Percentiles rank a stretch among this genome's conserved stretches.
These are phyloP conservation scores for Macroglossus sobrinus DNA, from an alignment of 2,113 vertebrate genomes.

Conservation along the genomic window DNA sequence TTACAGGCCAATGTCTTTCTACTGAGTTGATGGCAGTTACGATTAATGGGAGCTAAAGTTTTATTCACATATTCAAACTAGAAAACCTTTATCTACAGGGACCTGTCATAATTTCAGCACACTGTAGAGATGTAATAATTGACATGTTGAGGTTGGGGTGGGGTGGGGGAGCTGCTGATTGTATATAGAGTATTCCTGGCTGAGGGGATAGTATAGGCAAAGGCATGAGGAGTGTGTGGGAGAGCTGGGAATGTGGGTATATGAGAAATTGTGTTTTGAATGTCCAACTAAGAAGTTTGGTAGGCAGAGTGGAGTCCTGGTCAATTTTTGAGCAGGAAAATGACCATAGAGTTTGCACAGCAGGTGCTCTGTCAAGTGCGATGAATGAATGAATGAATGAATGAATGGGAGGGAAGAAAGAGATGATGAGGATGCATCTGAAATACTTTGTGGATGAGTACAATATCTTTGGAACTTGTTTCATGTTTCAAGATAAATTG, in stretches of 20 bases:
- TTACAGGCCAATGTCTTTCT: not conserved
- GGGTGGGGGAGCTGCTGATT: not conserved
- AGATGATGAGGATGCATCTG: not conserved
- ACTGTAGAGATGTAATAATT: not conserved
- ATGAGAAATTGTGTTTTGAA: not conserved
- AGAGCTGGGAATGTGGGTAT: not conserved
- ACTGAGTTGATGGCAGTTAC: not conserved
- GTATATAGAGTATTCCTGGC: not conserved
- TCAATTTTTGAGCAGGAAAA: not conserved
- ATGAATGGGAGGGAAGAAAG: not conserved
- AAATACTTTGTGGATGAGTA: not conserved
- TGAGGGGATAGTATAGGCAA: not conserved
- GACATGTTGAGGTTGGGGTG: not conserved
- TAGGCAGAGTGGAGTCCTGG: not conserved
- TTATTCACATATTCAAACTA: not conserved
- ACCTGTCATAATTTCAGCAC: not conserved
- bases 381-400: not conserved
- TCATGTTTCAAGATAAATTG: not conserved
- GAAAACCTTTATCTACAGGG: not conserved
- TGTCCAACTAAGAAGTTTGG: not conserved
- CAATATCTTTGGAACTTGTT: conserved; percentile 13
- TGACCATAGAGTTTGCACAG: not conserved
- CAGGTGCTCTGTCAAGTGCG: not conserved
- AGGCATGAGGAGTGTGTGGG: not conserved
- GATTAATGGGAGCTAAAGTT: not conserved